These are phyloP conservation scores for Cephus cinctus DNA, from an alignment of 1,140 invertebrate species.

Conservation along the genomic window DNA sequence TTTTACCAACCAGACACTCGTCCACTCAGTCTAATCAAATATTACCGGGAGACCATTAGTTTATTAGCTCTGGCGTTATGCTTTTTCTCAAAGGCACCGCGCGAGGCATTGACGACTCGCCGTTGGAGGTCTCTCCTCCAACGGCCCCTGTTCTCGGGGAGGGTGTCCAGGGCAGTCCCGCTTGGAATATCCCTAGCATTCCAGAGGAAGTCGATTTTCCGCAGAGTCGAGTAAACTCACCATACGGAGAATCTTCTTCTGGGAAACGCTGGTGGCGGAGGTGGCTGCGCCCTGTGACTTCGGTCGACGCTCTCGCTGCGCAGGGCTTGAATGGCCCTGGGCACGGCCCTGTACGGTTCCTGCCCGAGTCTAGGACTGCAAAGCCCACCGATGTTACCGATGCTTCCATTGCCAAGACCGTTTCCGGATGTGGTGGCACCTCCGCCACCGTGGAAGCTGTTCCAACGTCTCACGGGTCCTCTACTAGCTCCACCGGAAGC, in stretches of 20 bases:
- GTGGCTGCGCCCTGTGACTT: slow-evolving; percentile 42
- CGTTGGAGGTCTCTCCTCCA: too few species aligned
- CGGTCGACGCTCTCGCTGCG: slow-evolving; percentile 52
- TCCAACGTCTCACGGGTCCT: slow-evolving; percentile 58
- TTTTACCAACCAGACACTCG: slow-evolving; percentile 11
- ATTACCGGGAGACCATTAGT: slow-evolving; percentile 19
- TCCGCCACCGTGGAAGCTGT: slow-evolving; percentile 56
- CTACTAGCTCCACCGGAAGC: slow-evolving; percentile 29
- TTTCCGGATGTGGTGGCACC: slow-evolving; percentile 31
- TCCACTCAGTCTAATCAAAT: slow-evolving; percentile 23
- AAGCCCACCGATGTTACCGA: slow-evolving; percentile 11
- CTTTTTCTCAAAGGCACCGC: too few species aligned
- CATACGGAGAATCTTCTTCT: slow-evolving; percentile 57
- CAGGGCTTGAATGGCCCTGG: slow-evolving; percentile 47
- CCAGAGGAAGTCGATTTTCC: not conserved
- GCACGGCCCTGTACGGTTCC: slow-evolving; percentile 46
- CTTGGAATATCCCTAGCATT: not conserved
- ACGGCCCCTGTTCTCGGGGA: too few species aligned
- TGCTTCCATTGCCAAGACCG: slow-evolving; percentile 26
- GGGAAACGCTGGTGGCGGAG: slow-evolving; percentile 51
- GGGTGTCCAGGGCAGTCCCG: too few species aligned
- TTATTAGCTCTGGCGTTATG: too few species aligned
- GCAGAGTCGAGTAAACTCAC: slow-evolving; percentile 43
- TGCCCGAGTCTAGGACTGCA: slow-evolving; percentile 24
- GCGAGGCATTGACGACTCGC: too few species aligned